Evolutionary conservation across 2,888 invertebrate species (phyloP).

Genomic region (Cinara cedri): DNA sequence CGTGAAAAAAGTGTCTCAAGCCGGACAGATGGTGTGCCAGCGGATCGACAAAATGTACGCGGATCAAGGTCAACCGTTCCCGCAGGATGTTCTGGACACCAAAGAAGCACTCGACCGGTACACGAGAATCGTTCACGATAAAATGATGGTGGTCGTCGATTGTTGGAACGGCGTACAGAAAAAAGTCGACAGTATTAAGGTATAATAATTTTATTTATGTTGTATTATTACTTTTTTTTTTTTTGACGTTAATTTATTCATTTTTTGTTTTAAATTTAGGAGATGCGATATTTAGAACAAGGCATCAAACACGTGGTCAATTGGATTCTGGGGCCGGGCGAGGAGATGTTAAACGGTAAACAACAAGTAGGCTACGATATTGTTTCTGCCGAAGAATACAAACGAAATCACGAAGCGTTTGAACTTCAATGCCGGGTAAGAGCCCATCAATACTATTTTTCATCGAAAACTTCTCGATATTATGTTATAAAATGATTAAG

Average conservation of each 20-base stretch:
- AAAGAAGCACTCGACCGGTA: conserved; percentile 68
- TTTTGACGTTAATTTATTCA: neutral
- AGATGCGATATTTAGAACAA: conserved; percentile 69
- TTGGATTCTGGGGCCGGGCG: conserved; percentile 80
- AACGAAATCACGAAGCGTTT: conserved; percentile 76
- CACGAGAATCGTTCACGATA: conserved; percentile 68
- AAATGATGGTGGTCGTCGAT: conserved; percentile 67
- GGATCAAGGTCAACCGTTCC: conserved; percentile 52
- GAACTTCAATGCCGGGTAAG: conserved; percentile 75
- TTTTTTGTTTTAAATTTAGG: conserved; percentile 60
- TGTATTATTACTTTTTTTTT: no score
- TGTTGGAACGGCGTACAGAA: conserved; percentile 70
- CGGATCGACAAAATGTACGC: conserved; percentile 38
- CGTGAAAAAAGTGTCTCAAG: conserved; percentile 42
- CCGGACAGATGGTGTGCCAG: conserved; percentile 33
- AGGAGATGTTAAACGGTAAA: conserved; percentile 74
- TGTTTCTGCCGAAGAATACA: conserved; percentile 73
- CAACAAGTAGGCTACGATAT: conserved; percentile 77
- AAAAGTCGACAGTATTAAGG: conserved; percentile 68
- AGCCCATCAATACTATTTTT: neutral
- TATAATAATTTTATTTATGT: conserved; percentile 40
- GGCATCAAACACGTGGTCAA: conserved; percentile 75
- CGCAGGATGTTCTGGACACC: conserved; percentile 70
- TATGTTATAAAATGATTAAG: neutral
- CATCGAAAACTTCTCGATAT: neutral